Conservation (phyloP, 2,888 invertebrate genomes). For the Junonia oenone region DNA sequence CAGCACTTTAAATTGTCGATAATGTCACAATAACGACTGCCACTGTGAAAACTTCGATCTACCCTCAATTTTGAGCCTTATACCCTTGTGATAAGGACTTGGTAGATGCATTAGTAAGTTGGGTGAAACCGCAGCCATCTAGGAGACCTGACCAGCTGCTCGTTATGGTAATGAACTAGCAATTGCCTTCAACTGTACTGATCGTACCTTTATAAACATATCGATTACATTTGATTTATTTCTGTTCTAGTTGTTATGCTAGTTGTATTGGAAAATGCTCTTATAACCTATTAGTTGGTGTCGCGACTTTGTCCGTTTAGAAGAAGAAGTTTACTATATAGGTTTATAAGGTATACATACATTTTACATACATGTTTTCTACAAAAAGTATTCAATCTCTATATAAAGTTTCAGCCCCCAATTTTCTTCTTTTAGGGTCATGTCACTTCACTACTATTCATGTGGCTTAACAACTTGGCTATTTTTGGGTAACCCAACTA, state of each 20-base stretch:
- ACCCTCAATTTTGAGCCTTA: not conserved
- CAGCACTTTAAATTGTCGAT: conserved; percentile 1
- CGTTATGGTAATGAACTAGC: conserved; percentile 23
- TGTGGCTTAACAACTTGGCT: too few relatives aligned
- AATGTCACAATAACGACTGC: not conserved
- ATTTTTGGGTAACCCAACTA: not conserved
- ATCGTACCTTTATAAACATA: not conserved
- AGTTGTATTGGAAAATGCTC: too few relatives aligned
- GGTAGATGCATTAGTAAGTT: not conserved
- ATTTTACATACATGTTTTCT: too few relatives aligned
- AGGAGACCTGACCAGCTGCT: conserved; percentile 10
- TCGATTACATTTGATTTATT: not conserved
- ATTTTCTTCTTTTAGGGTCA: too few relatives aligned
- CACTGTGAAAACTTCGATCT: not conserved
- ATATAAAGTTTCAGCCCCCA: too few relatives aligned
- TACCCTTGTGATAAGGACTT: not conserved
- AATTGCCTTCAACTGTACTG: conserved; percentile 12
- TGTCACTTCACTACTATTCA: too few relatives aligned
- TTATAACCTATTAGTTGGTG: not conserved
- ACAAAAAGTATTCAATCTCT: too few relatives aligned
- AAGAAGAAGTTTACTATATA: too few relatives aligned
- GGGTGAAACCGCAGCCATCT: not conserved
- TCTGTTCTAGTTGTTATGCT: not conserved
- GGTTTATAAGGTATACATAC: too few relatives aligned
- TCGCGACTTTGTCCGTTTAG: not conserved